Evolutionary conservation across 2,797 vertebrate genomes (phyloP).

Genomic region (Sciurus vulgaris): DNA sequence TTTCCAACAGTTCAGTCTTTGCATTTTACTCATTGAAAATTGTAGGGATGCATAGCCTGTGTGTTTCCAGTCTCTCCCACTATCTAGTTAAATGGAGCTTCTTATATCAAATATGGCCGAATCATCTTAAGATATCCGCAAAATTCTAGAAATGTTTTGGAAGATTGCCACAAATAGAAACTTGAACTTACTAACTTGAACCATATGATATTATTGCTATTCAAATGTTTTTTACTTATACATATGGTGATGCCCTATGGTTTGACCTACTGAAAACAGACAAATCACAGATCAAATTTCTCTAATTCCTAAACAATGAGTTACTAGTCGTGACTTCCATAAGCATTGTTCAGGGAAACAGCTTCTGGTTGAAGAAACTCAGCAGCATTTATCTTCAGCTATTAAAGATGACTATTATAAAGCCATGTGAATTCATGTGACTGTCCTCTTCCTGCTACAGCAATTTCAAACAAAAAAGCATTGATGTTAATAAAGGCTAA

Average conservation of each 20-base stretch:
- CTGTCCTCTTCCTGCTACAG: neutral
- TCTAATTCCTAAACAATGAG: constrained; percentile 34
- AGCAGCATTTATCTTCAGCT: constrained; percentile 5
- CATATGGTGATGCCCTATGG: neutral
- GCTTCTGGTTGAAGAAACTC: neutral
- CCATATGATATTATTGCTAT: neutral
- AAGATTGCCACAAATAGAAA: neutral
- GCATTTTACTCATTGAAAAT: constrained; percentile 39
- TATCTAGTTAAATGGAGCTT: neutral
- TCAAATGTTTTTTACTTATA: neutral
- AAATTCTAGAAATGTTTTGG: constrained; percentile 29
- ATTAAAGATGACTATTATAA: constrained; percentile 36
- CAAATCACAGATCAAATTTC: neutral
- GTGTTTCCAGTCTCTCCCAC: neutral
- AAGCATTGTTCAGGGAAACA: neutral
- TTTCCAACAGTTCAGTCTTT: neutral
- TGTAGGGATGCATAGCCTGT: neutral
- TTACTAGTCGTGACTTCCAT: neutral
- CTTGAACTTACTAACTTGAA: neutral
- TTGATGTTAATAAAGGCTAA: neutral
- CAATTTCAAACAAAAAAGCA: constrained; percentile 55
- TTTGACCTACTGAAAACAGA: neutral
- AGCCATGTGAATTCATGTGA: constrained; percentile 8
- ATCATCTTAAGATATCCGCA: neutral
- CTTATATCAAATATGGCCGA: constrained; percentile 2